phyloP scores from a whole-genome alignment of 1,140 invertebrate species.

The Pseudomyrmex flavicornis region DNA sequence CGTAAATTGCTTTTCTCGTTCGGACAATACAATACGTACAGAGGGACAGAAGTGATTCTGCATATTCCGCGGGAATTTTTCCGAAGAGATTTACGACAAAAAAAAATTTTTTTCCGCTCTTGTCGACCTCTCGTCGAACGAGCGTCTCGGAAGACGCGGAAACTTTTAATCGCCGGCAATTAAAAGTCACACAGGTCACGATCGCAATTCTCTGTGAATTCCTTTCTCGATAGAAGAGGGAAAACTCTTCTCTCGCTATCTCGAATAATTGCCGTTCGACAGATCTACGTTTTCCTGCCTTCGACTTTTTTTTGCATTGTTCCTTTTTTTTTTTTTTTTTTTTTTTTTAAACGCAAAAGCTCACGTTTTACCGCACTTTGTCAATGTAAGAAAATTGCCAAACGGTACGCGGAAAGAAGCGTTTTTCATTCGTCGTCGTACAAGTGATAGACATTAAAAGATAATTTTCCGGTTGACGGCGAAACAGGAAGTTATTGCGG shows the following conservation, averaged over 20 bases:
- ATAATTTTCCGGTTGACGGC: conserved; percentile 44
- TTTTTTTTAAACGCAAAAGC: not conserved
- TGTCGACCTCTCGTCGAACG: conserved; percentile 29
- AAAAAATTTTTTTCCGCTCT: conserved; percentile 32
- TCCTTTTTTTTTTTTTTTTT: not conserved
- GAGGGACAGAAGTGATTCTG: not conserved
- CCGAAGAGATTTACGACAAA: conserved; percentile 14
- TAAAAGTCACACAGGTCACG: conserved; percentile 55
- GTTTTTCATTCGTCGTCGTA: not conserved
- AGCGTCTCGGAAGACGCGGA: conserved; percentile 60
- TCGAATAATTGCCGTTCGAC: conserved; percentile 28
- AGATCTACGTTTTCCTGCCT: conserved; percentile 36
- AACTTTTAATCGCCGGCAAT: conserved; percentile 71
- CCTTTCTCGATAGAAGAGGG: not conserved
- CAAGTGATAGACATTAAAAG: conserved; percentile 5
- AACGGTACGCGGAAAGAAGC: not conserved
- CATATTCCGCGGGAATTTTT: conserved; percentile 8
- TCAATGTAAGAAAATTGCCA: not conserved
- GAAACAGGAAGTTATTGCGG: conserved; percentile 35
- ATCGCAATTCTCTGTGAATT: conserved; percentile 32
- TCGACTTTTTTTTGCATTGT: not conserved
- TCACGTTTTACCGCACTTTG: not conserved
- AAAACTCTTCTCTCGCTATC: conserved; percentile 2
- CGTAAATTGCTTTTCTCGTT: not conserved
- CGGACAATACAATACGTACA: conserved; percentile 6